Percentiles rank a stretch among this genome's conserved stretches.
phyloP scores from a whole-genome alignment of 2,113 vertebrate species.

The Herpetotheres cachinnans region DNA sequence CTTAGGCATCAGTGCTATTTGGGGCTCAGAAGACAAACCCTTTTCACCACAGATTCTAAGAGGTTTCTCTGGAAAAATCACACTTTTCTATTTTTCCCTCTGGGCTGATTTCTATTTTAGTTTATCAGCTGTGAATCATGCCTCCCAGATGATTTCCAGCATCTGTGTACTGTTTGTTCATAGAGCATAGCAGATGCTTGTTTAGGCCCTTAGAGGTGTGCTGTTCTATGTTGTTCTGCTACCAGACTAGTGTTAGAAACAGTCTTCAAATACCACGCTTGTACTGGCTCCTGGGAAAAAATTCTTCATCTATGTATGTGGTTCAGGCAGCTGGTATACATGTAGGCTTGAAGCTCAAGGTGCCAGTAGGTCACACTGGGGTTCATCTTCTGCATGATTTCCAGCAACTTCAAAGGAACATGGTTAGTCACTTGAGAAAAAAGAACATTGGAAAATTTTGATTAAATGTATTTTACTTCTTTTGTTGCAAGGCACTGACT shows the following conservation, averaged over 20 bases:
- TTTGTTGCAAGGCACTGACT: not conserved
- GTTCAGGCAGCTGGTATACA: not conserved
- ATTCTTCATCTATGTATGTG: not conserved
- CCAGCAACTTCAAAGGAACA: not conserved
- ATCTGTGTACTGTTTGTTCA: not conserved
- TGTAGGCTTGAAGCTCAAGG: not conserved
- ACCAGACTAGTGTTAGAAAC: not conserved
- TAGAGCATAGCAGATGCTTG: not conserved
- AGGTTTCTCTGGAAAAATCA: not conserved
- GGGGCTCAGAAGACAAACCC: not conserved
- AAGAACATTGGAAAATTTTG: not conserved
- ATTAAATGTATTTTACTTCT: not conserved
- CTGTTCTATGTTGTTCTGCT: not conserved
- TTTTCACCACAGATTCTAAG: not conserved
- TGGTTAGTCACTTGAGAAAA: not conserved
- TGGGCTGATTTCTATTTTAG: not conserved
- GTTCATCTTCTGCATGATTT: not conserved
- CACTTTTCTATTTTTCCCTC: not conserved
- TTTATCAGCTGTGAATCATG: not conserved
- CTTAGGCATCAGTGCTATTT: not conserved
- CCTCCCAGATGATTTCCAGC: constrained; percentile 9
- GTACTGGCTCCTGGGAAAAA: not conserved
- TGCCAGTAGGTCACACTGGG: not conserved
- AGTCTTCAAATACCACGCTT: not conserved
- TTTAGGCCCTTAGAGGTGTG: not conserved